A percentile compares a stretch with the other conserved stretches of the same genome.
Conservation (phyloP, 2,797 vertebrate genomes). For the Poecilia wingei region DNA sequence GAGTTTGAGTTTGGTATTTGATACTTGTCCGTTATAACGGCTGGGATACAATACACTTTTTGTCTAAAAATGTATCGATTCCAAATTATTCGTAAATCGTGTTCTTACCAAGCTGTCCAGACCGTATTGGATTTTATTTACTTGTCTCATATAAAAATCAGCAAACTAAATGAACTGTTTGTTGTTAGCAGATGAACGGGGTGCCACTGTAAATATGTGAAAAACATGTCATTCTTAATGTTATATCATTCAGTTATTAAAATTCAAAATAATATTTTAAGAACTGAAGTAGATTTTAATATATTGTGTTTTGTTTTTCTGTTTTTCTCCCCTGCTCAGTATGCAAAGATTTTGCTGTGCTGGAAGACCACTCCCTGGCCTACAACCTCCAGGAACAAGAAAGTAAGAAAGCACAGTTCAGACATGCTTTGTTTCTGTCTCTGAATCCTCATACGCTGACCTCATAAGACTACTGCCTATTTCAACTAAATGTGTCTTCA, state of each 20-base stretch:
- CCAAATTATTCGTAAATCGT: not conserved
- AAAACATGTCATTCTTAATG: not conserved
- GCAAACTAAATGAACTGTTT: not conserved
- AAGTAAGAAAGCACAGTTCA: conserved; percentile 82
- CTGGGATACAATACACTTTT: not conserved
- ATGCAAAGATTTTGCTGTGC: conserved; percentile 92
- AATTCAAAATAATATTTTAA: not conserved
- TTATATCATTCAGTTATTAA: not conserved
- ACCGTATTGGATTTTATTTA: not conserved
- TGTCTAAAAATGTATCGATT: not conserved
- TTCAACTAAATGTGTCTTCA: not conserved
- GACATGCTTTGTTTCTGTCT: not conserved
- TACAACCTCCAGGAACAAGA: conserved; percentile 98
- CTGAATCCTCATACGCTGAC: not conserved
- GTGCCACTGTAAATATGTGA: not conserved
- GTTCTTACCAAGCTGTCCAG: not conserved
- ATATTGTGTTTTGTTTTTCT: not conserved
- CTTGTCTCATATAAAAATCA: not conserved
- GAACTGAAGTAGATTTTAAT: not conserved
- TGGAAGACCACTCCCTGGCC: conserved; percentile 96
- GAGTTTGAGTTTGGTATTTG: not conserved
- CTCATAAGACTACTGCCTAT: not conserved
- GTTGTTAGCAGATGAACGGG: not conserved
- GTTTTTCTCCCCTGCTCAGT: conserved; percentile 76
- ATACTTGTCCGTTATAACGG: not conserved